phyloP scores from a whole-genome alignment of 2,797 vertebrate genomes.

The Pipistrellus nathusii region DNA sequence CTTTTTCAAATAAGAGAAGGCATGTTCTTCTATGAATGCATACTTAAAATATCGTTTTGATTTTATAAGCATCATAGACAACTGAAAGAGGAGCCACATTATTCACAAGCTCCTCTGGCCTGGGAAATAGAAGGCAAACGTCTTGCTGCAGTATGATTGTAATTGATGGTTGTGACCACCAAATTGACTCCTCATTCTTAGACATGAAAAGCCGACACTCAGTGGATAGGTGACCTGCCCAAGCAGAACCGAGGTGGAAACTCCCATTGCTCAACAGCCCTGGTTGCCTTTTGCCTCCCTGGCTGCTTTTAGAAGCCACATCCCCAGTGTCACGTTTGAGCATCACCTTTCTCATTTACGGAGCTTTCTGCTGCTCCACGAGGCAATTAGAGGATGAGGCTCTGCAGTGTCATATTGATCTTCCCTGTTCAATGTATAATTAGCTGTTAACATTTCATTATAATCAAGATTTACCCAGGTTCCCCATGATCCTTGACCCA shows the following conservation, averaged over 20 bases:
- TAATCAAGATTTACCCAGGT: constrained; percentile 67
- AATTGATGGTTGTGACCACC: background rate
- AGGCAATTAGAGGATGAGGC: constrained; percentile 61
- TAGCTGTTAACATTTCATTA: constrained; percentile 77
- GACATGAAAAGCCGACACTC: background rate
- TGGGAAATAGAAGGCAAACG: background rate
- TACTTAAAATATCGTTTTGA: background rate
- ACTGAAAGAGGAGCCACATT: background rate
- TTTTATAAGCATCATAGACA: background rate
- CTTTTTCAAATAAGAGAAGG: background rate
- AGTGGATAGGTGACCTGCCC: background rate
- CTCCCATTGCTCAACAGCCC: background rate
- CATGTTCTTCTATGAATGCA: background rate
- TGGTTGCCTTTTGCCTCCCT: background rate
- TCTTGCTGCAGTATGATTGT: background rate
- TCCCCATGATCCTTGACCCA: constrained; percentile 64
- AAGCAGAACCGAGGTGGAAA: background rate
- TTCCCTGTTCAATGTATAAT: constrained; percentile 72
- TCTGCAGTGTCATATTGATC: constrained; percentile 11
- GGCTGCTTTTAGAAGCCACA: background rate
- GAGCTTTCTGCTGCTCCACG: background rate
- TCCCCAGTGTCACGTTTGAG: accelerated
- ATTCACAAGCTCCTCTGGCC: background rate
- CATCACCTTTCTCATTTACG: constrained; percentile 1
- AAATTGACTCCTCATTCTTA: background rate